Evolutionary conservation across 2,113 vertebrate species (phyloP).

Genomic region (Eira barbara): DNA sequence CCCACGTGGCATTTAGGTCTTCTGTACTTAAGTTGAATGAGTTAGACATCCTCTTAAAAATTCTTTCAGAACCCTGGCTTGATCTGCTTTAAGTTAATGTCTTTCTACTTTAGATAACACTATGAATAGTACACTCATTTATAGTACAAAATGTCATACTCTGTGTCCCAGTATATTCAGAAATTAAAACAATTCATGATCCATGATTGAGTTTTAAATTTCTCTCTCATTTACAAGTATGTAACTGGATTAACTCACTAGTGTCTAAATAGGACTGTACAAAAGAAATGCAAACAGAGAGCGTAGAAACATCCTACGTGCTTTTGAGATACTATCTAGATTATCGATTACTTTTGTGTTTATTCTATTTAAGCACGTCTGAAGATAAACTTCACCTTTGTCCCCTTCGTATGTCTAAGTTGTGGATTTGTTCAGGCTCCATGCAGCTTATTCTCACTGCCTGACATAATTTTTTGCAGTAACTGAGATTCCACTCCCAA

Average conservation of each 20-base stretch:
- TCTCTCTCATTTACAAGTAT: not conserved
- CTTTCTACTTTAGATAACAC: not conserved
- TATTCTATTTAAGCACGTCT: not conserved
- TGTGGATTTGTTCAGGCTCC: not conserved
- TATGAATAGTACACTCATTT: not conserved
- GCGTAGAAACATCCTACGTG: not conserved
- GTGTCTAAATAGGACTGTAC: not conserved
- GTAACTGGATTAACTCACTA: not conserved
- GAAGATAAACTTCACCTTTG: not conserved
- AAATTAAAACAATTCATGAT: not conserved
- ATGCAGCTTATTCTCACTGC: not conserved
- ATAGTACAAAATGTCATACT: not conserved
- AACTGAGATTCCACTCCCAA: not conserved
- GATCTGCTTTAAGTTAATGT: not conserved
- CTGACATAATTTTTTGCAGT: not conserved
- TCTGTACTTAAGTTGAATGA: not conserved
- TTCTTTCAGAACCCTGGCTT: not conserved
- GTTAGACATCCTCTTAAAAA: not conserved
- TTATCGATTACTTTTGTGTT: not conserved
- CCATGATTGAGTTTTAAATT: not conserved
- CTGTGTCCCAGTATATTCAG: not conserved
- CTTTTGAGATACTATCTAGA: not conserved
- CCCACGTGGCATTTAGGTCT: not conserved
- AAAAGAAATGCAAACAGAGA: not conserved
- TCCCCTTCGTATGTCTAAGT: not conserved